Evolutionary conservation across 2,888 invertebrate species (phyloP), one percentile per base, ranked within the genome.

Genomic region (Pomacea canaliculata): DNA sequence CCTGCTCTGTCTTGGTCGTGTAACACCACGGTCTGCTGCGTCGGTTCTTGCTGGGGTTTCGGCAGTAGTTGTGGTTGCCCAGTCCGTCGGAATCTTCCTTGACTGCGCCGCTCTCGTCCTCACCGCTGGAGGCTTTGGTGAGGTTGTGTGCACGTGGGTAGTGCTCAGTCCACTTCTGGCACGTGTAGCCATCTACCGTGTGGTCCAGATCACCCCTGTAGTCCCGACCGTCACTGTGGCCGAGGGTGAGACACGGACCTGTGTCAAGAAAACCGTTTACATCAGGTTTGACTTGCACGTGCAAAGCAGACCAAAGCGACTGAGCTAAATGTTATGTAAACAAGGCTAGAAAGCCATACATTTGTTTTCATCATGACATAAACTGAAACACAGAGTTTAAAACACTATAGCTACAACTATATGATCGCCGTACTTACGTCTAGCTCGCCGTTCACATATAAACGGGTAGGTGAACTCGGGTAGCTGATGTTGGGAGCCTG

Each of bases 1-100:
- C 82, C 49, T 78, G 81, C 4, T 78, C 78, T 16, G 65, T 70
- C 70, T 86, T 85, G 8, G 86, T 84, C 8, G 87, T 87, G 83
- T 90, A 93, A 81, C 93, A 93, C 93, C 93, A 93, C 0, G 93
- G 93, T 51, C 89, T 89, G 82, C 82, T 88, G 67, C 84, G 79
- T 83, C 90, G 87, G 10, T 78, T 60, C 8, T 84, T 84, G n/a
- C 86, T 84, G 0, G 92, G 92, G 86, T 93, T 93, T 73, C 93
- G 90, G 83, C 93, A 93, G 84, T 91, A 92, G 85, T 93, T 93
- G 82, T 93, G 93, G 12, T 89, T 82, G 9, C 87, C 87, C 63
- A 87, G 76, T 18, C 83, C 83, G 60, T 83, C 79, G 16, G 66
- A 23, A 23, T 66, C 70, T 18, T 76, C 71, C n/a, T 65, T 18